Evolutionary conservation across 35 echinoderm and acorn worm genomes (phyloP).

Genomic region (Patiria miniata): DNA sequence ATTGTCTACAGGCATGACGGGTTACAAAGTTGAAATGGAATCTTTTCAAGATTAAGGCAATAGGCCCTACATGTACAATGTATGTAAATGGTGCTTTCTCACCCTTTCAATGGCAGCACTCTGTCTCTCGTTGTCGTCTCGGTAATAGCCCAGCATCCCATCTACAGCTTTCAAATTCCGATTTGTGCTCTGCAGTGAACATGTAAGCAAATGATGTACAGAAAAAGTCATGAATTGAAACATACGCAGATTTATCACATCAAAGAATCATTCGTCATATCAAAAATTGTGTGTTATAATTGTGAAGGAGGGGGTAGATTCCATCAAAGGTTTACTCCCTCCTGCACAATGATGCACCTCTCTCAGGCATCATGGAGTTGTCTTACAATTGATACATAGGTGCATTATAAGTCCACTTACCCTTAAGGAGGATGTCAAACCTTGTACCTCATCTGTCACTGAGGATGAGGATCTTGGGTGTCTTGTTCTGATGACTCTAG

Average conservation of each 20-base stretch:
- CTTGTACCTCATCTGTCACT: conserved; percentile 10
- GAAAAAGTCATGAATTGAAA: not conserved
- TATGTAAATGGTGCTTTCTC: not conserved
- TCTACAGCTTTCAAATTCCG: conserved; percentile 69
- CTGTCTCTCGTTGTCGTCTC: conserved; percentile 65
- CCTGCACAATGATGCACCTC: no score
- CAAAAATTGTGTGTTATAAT: not conserved
- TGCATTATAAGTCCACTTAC: not conserved
- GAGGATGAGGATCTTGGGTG: conserved; percentile 30
- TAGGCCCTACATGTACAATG: no score
- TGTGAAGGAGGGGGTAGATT: not conserved
- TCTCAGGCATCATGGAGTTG: no score
- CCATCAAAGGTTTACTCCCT: no score
- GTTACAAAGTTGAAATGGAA: no score
- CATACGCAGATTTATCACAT: not conserved
- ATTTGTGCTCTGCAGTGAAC: conserved; percentile 57
- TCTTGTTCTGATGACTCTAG: not conserved
- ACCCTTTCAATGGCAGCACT: conserved; percentile 73
- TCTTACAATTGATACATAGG: not conserved
- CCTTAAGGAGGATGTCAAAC: conserved; percentile 31
- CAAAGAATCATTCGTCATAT: not conserved
- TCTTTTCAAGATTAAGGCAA: no score
- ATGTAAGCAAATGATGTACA: not conserved
- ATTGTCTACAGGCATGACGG: no score
- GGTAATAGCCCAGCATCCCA: conserved; percentile 52